Percentiles rank a stretch among this genome's conserved stretches.
Evolutionary conservation across 2,797 vertebrate genomes (phyloP).

Genomic region (Cercopithecus hamlyni): DNA sequence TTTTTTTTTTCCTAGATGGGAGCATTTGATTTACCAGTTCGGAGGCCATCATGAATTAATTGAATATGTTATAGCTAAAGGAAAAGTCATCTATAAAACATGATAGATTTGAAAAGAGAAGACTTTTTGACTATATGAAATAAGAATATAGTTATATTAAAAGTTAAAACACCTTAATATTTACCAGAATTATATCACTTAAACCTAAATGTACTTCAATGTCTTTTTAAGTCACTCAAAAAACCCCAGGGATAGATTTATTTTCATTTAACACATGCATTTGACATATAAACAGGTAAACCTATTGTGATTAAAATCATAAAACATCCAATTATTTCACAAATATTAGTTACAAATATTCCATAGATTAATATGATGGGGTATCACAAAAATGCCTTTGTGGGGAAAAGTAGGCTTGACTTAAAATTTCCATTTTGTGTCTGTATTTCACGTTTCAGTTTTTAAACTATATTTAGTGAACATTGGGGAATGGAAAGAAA

Average conservation of each 20-base stretch:
- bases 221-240: not conserved
- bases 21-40: slow-evolving; percentile 98
- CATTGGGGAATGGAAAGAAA: not conserved
- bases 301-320: not conserved
- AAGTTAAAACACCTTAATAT: not conserved
- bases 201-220: not conserved
- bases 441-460: not conserved
- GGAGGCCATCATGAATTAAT: slow-evolving; percentile 95
- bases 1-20: slow-evolving; percentile 90
- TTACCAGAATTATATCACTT: not conserved
- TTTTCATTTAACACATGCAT: not conserved
- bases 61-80: slow-evolving; percentile 92
- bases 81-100: slow-evolving; percentile 91
- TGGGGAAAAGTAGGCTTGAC: not conserved
- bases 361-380: not conserved
- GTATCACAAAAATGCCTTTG: not conserved
- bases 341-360: not conserved
- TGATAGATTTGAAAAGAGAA: slow-evolving; percentile 65
- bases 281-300: not conserved
- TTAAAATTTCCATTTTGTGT: slow-evolving; percentile 39
- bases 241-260: not conserved
- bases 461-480: not conserved
- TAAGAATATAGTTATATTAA: not conserved
- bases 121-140: not conserved
- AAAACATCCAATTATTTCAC: not conserved